Evolutionary conservation across 2,113 vertebrate species (phyloP).

Genomic region (Amphiprion percula): DNA sequence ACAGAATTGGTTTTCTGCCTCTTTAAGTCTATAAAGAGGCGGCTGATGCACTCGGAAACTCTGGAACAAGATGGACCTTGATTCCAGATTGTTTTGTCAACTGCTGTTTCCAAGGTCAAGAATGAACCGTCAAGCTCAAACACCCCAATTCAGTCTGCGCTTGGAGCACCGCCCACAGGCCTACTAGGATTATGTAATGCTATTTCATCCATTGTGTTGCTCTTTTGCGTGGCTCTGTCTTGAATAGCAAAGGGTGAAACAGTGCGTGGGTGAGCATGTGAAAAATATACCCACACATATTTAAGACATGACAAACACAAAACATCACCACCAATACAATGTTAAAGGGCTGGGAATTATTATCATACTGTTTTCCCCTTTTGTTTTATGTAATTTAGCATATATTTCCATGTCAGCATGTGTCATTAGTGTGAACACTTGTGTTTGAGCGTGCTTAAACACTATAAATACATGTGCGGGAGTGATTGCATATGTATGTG

Average conservation of each 20-base stretch:
- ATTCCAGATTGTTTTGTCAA: neutral
- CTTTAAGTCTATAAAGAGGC: neutral
- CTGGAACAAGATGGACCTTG: neutral
- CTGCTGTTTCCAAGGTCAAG: slow-evolving; percentile 15
- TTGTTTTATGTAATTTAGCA: slow-evolving; percentile 28
- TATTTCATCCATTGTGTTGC: slow-evolving; percentile 39
- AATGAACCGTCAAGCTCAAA: slow-evolving; percentile 13
- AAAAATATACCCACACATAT: slow-evolving; percentile 34
- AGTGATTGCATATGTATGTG: slow-evolving; percentile 13
- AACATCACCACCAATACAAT: neutral
- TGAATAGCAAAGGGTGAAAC: slow-evolving; percentile 27
- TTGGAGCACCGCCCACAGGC: slow-evolving; percentile 37
- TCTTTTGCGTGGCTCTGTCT: slow-evolving; percentile 37
- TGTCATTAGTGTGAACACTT: neutral
- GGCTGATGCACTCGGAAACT: neutral
- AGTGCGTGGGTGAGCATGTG: slow-evolving; percentile 25
- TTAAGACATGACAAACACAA: slow-evolving; percentile 26
- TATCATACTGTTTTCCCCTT: neutral
- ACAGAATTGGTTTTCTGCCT: neutral
- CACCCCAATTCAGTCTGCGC: slow-evolving; percentile 7
- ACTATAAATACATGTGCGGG: slow-evolving; percentile 1
- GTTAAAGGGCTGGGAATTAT: neutral
- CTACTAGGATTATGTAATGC: slow-evolving; percentile 31
- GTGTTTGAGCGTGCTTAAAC: neutral
- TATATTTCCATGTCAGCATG: slow-evolving; percentile 11